These are phyloP conservation scores for Formica exsecta DNA, from an alignment of 1,140 invertebrate species.

Conservation along the genomic window DNA sequence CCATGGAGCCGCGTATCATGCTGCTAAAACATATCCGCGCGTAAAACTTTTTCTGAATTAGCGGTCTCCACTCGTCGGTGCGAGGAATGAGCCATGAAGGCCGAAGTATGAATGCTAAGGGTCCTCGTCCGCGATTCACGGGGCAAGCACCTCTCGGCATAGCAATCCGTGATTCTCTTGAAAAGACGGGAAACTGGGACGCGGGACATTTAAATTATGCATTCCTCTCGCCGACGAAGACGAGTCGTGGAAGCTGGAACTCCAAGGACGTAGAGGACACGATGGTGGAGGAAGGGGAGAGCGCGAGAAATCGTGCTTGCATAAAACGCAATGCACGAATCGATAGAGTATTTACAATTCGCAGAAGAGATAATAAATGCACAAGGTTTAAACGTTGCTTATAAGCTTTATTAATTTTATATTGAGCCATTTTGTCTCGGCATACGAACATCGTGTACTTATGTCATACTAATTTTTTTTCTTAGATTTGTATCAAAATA, in stretches of 20 bases:
- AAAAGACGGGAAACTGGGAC: slow-evolving; percentile 76
- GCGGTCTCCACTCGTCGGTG: not conserved
- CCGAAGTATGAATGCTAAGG: slow-evolving; percentile 66
- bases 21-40: not conserved
- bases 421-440: not conserved
- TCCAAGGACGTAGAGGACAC: slow-evolving; percentile 27
- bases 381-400: not conserved
- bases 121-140: slow-evolving; percentile 72
- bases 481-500: not conserved
- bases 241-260: slow-evolving; percentile 51
- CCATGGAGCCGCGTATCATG: slow-evolving; percentile 18
- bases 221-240: slow-evolving; percentile 68
- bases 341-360: slow-evolving; percentile 57
- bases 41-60: slow-evolving; percentile 54
- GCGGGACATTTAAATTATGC: slow-evolving; percentile 80
- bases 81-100: slow-evolving; percentile 23
- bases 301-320: slow-evolving; percentile 63
- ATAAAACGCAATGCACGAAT: slow-evolving; percentile 63
- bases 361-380: slow-evolving; percentile 5
- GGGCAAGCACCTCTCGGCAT: slow-evolving; percentile 67
- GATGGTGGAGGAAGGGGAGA: slow-evolving; percentile 16
- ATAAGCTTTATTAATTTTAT: slow-evolving; percentile 5
- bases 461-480: not conserved
- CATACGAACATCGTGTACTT: not conserved
- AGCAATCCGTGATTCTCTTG: slow-evolving; percentile 74